These are phyloP conservation scores for Odontophorus gujanensis DNA, from an alignment of 2,113 vertebrate species.

Conservation along the genomic window DNA sequence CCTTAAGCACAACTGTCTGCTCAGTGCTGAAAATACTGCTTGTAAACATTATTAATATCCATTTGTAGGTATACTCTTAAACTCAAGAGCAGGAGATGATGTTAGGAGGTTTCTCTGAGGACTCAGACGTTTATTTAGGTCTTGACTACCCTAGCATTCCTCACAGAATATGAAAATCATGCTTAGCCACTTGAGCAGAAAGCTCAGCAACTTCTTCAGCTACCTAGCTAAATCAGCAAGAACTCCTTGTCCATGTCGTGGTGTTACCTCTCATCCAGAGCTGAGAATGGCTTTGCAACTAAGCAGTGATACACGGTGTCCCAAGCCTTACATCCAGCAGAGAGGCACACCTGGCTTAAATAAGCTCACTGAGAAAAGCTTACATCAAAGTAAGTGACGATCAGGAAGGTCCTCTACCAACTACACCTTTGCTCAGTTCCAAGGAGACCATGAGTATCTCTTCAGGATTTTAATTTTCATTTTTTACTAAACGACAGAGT, in stretches of 20 bases:
- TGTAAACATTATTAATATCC: not conserved
- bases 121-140: not conserved
- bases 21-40: not conserved
- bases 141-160: not conserved
- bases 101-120: not conserved
- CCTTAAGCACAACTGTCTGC: not conserved
- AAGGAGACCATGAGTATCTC: not conserved
- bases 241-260: not conserved
- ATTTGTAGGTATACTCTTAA: not conserved
- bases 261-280: not conserved
- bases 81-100: not conserved
- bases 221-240: not conserved
- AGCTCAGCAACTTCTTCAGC: not conserved
- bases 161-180: not conserved
- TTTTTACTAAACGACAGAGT: slow-evolving; percentile 39
- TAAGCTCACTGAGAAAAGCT: not conserved
- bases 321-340: not conserved
- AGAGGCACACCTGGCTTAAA: not conserved
- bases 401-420: not conserved
- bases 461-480: not conserved
- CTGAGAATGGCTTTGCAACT: not conserved
- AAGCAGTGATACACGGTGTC: rapidly evolving
- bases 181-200: not conserved
- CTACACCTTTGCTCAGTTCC: not conserved
- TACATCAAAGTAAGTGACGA: not conserved